Base-by-base conservation (phyloP, 2,888 invertebrate species). In the Meghimatium bilineatum region DNA sequence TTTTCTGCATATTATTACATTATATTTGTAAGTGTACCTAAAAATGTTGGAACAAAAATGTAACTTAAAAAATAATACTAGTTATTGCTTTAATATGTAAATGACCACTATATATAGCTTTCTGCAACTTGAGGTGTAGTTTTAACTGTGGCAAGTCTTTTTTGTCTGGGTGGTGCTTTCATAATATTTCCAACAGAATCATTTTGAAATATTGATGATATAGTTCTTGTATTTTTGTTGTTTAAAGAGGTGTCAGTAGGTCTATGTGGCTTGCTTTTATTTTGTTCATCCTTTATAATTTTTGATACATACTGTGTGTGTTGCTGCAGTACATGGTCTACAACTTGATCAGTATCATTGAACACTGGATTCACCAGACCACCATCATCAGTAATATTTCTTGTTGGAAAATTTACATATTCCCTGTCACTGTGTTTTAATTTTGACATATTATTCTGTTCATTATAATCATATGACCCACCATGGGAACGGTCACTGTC, bases 301-400 rank as follows among this genome's bases (percentile, higher is more conserved):
- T 88, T 86, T 14, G 87, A 85, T 17, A 88, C 87, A 56, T 88
- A 72, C 29, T 88, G 88, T 63, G 88, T 88, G 60, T 89, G 88
- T 74, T 87, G 87, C 32, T 85, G 87, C 76, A 89, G 72, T 32
- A 88, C 87, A 75, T 87, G 85, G 69, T 86, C 86, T 8, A 85
- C 83, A 17, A 76, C 81, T 34, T 63, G 32, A 26, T 85, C 85
- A 38, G 86, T 83, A n/a, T 34, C 36, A 17, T 77, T 82, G 83
- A 85, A 87, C 34, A 80, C 86, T 12, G 82, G 85, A 82, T 87
- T 87, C 38, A 82, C 87, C 77, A 81, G 66, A 38, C 83, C 85
- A 34, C 66, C 29, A 67, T 69, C 72, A 38, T 69, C 26, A 82
- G 56, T 34, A 36, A 67, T 32, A 44, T 69, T 52, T 52, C 56